Percentiles rank a stretch among this genome's conserved stretches.
phyloP scores from a whole-genome alignment of 2,797 vertebrate species.

The Poeciliopsis gracilis region DNA sequence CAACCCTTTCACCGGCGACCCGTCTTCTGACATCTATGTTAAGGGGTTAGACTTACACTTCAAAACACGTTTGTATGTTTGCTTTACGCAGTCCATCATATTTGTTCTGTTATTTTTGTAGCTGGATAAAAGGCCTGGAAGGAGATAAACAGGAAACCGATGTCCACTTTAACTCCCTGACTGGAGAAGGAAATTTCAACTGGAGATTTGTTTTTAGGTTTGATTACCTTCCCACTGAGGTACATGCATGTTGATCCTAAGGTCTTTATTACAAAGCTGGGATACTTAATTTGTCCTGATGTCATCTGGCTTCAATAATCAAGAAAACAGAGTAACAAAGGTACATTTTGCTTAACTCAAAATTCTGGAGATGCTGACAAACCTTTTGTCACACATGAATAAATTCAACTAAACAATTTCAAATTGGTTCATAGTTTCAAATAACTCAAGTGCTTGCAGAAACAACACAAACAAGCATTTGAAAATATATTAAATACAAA shows the following conservation, averaged over 20 bases:
- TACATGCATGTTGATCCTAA: conserved; percentile 20
- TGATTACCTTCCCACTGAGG: conserved; percentile 91
- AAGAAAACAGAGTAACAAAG: background rate
- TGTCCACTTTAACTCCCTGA: conserved; percentile 95
- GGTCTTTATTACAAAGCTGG: background rate
- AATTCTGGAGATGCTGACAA: background rate
- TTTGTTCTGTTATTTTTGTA: conserved; percentile 60
- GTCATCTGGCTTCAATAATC: background rate
- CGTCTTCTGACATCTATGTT: conserved; percentile 93
- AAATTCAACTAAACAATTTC: background rate
- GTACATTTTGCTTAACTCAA: background rate
- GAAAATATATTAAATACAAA: background rate
- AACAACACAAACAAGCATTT: background rate
- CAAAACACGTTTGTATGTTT: no score
- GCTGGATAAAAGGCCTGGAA: conserved; percentile 96
- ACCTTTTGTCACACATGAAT: background rate
- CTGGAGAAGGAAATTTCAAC: conserved; percentile 96
- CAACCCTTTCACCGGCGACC: conserved; percentile 89
- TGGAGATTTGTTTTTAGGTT: conserved; percentile 94
- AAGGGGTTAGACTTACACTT: conserved; percentile 83
- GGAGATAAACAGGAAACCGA: conserved; percentile 94
- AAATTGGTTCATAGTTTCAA: background rate
- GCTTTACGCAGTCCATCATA: background rate
- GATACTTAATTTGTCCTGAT: background rate
- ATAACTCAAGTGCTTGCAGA: background rate